Evolutionary conservation across 35 echinoderm and acorn worm genomes (phyloP).

Genomic region (Ophiothrix spiculata): DNA sequence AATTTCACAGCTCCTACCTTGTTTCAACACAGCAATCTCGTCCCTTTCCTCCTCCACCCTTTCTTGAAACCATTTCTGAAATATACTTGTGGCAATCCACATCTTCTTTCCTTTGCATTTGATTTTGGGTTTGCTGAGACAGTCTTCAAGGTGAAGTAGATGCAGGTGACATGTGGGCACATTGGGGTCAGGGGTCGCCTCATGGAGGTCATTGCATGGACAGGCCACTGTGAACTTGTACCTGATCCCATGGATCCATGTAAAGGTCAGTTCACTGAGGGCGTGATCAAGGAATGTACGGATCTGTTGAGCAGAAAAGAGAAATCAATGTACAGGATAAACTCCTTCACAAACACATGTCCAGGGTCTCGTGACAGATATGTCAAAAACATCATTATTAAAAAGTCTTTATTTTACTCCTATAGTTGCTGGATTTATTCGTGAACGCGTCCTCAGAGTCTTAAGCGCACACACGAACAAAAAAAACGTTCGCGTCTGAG

Average conservation of each 20-base stretch:
- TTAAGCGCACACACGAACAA: too few relatives aligned
- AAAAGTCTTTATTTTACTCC: too few relatives aligned
- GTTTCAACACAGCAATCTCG: not conserved
- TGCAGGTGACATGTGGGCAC: not conserved
- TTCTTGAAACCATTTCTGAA: not conserved
- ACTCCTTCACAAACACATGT: too few relatives aligned
- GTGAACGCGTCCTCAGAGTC: too few relatives aligned
- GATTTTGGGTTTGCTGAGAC: not conserved
- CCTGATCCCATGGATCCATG: not conserved
- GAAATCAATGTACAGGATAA: not conserved
- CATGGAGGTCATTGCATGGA: not conserved
- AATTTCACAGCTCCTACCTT: too few relatives aligned
- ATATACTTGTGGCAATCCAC: not conserved
- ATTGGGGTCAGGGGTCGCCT: not conserved
- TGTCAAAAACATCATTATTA: too few relatives aligned
- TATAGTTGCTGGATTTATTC: too few relatives aligned
- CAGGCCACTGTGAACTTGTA: not conserved
- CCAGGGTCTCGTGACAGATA: too few relatives aligned
- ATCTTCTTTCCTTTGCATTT: constrained; percentile 5
- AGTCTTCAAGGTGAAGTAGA: not conserved
- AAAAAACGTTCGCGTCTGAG: too few relatives aligned
- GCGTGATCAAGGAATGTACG: not conserved
- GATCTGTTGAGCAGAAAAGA: not conserved
- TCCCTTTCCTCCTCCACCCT: not conserved
- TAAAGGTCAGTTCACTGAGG: not conserved